Evolutionary conservation across 2,888 invertebrate species (phyloP).

Genomic region (Ectropis crepuscularia): DNA sequence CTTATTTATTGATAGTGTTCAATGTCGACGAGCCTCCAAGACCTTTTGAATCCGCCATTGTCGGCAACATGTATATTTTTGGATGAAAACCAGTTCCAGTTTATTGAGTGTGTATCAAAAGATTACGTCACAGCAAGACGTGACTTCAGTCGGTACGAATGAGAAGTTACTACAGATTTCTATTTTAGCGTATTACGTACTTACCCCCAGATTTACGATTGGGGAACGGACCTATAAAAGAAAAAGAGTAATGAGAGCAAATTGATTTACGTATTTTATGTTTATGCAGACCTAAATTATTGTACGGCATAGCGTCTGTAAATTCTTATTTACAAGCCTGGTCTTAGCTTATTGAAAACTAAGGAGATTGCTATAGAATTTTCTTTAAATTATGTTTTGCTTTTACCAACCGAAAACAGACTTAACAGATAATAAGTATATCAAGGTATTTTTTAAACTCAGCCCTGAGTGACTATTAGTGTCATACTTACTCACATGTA

Average conservation of each 20-base stretch:
- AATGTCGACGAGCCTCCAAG: too few species aligned
- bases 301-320: background rate
- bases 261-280: conserved; percentile 16
- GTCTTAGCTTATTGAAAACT: too few species aligned
- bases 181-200: conserved; percentile 19
- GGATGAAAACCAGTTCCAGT: conserved; percentile 3
- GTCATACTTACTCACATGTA: too few species aligned
- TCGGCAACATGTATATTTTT: background rate
- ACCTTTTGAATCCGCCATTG: background rate
- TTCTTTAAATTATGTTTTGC: too few species aligned
- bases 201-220: conserved; percentile 22
- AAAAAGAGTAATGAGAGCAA: conserved; percentile 8
- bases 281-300: background rate
- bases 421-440: too few species aligned
- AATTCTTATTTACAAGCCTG: background rate
- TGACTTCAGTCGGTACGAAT: conserved; percentile 8
- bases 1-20: too few species aligned
- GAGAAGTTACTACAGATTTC: conserved; percentile 13
- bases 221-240: conserved; percentile 19
- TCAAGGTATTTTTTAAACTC: too few species aligned
- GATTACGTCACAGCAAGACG: conserved; percentile 10
- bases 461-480: too few species aligned
- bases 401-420: too few species aligned
- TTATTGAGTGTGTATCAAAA: background rate
- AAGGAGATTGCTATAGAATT: too few species aligned